Base-by-base conservation (phyloP, 2,113 vertebrate species). In the Orycteropus afer region DNA sequence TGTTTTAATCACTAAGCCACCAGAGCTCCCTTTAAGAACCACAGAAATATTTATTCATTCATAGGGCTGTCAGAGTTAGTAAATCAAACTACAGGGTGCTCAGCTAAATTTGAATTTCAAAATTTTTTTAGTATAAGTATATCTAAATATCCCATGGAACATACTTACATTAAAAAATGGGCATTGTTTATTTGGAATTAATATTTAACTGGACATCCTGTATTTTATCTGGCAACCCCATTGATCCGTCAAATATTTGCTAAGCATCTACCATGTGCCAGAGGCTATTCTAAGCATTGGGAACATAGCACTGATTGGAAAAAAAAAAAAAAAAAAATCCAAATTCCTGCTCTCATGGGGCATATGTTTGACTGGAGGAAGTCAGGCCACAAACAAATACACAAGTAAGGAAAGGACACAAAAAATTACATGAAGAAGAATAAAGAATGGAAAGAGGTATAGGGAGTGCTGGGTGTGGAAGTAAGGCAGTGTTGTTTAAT, bases 241-340 rank as follows among this genome's bases (percentile, higher is more conserved):
- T 34, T 55, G 53, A 73, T 89, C 65, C 59, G 63, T 67, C 73
- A 89, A 77, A 86, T 88, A 89, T 93, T 94, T 89, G 78, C n/a
- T 73, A 15, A 77, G n/a, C 47, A 93, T 53, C 79, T 65, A 74
- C 32, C 14, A 27, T 27, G 29, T 59, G n/a, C 37, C 69, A 93
- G 82, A 84, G 89, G 77, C 45, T 77, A 77, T 83, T 76, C 51
- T n/a, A 47, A 37, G 37, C 63, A 71, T 13, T 85, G 65, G n/a
- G 27, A 77, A 47, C 29, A 80, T 9, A n/a, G n/a, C n/a, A n/a
- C n/a, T n/a, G n/a, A n/a, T n/a, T n/a, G n/a, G n/a, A n/a, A n/a
- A n/a, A n/a, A n/a, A n/a, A n/a, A 37, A 27, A 78, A 78, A 42
- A 90, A 94, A 81, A 79, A 74, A 78, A 74, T 11, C 17, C 20